Conservation (phyloP, 1,140 invertebrate genomes). For the Cecropterus lyciades region DNA sequence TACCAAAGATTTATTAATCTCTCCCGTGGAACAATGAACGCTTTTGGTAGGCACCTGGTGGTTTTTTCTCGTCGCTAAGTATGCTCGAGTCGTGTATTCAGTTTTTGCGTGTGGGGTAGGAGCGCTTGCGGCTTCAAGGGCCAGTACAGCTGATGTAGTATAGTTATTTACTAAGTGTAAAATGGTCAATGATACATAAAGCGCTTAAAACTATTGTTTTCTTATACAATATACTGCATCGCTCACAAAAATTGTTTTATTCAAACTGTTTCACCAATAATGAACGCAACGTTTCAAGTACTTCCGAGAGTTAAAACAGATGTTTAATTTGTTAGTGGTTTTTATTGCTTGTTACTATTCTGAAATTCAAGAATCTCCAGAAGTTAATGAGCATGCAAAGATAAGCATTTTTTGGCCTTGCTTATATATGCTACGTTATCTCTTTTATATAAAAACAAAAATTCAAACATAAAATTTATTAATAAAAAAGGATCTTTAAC, state of each 20-base stretch:
- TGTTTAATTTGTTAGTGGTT: too few relatives aligned
- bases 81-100: conserved; percentile 57
- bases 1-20: conserved; percentile 83
- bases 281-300: too few relatives aligned
- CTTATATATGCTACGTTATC: too few relatives aligned
- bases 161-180: conserved; percentile 8
- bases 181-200: neutral
- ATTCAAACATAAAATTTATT: too few relatives aligned
- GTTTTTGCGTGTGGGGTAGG: conserved; percentile 66
- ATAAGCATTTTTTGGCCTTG: too few relatives aligned
- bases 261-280: too few relatives aligned
- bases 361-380: too few relatives aligned
- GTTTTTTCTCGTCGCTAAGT: conserved; percentile 72
- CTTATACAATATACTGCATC: neutral
- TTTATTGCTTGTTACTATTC: too few relatives aligned
- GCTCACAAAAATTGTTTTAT: too few relatives aligned
- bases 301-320: too few relatives aligned
- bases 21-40: conserved; percentile 78
- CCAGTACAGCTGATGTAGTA: conserved; percentile 15
- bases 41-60: conserved; percentile 76
- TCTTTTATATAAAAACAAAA: too few relatives aligned
- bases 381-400: too few relatives aligned
- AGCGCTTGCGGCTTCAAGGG: conserved; percentile 49
- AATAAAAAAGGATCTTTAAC: neutral
- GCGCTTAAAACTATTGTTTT: neutral